Evolutionary conservation across 2,113 vertebrate genomes (phyloP), one percentile per base, ranked within the genome.

Genomic region (Heterocephalus glaber): DNA sequence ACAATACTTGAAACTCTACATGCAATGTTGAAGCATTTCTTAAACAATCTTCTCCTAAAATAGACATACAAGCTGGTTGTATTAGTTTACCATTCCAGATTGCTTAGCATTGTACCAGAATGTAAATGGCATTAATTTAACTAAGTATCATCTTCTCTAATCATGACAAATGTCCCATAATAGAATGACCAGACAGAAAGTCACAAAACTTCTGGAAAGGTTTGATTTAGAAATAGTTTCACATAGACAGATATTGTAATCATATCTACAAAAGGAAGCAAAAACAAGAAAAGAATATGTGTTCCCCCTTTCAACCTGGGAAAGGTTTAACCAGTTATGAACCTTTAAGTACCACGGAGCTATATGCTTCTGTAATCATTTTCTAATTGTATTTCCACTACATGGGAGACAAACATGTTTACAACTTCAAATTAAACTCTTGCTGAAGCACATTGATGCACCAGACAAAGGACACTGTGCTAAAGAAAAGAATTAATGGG

Each of bases 361-460:
- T 95, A 84, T 86, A 95, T 63, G 96, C 65, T 93, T 97, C 93
- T 97, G 38, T 60, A 97, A 94, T 97, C 90, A 93, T 60, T 95
- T 97, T 74, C 47, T 90, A 94, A 77, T 97, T 97, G 80, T 98
- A 90, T 96, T 93, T 97, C 84, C 87, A 77, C 89, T 96, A 85
- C 41, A 79, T 54, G 72, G 91, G 94, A 98, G 41, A 98, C 47
- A 97, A 89, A 68, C 90, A 89, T 80, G 95, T 77, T 95, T 97
- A 79, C 33, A 85, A 88, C 96, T 98, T 94, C 97, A 98, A 95
- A 96, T 89, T 96, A 92, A 97, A 97, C 87, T 97, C 91, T 96
- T 97, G 88, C 90, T 97, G 89, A 96, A 95, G 56, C 47, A 90
- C 44, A 98, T 97, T 61, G 97, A 98, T 96, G 96, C 97, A 94